Evolutionary conservation across 2,797 vertebrate genomes (phyloP), one percentile per base, ranked within the genome.

Genomic region (Pseudochaenichthys georgianus): DNA sequence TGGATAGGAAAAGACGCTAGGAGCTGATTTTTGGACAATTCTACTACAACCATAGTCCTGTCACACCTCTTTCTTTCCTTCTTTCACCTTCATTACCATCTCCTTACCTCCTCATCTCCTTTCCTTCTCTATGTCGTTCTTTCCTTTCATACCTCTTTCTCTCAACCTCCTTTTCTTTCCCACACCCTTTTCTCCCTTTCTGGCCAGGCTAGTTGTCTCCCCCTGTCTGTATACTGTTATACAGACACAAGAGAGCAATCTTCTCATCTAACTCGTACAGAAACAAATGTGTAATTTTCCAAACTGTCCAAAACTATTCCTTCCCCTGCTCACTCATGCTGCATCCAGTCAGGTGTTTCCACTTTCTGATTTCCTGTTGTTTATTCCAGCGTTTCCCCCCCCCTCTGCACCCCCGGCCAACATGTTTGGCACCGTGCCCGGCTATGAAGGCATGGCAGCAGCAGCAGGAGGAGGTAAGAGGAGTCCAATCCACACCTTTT

Each of bases 401-500:
- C 15, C 13, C 43, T 3, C 5, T 0, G 81, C 80, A n/a, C 87
- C 89, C 2, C 5, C 57, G 0, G 59, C 53, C 70, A 71, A 75
- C 75, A 86, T 81, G 74, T 89, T 81, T 3, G 70, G 28, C 38
- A 85, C 9, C 12, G 54, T 93, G 6, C 89, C 92, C 0, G 91
- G 91, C 10, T 93, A 93, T 9, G 91, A 91, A 46, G 81, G 69
- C 69, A 87, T 47, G 0, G 12, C 60, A 19, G 23, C 23, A 23
- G 13, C 19, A 23, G 13, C 19, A 6, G 90, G 82, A 77, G 86
- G 80, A 78, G 91, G 91, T 92, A 68, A 85, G 80, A 45, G 13
- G 12, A 58, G 6, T 43, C 12, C 2, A 9, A 51, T 21, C 19
- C 6, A 38, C 59, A 5, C 0, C 1, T 38, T 9, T 34, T 47